Evolutionary conservation across 2,113 vertebrate genomes (phyloP), one percentile per base, ranked within the genome.

Genomic region (Alethe diademata): DNA sequence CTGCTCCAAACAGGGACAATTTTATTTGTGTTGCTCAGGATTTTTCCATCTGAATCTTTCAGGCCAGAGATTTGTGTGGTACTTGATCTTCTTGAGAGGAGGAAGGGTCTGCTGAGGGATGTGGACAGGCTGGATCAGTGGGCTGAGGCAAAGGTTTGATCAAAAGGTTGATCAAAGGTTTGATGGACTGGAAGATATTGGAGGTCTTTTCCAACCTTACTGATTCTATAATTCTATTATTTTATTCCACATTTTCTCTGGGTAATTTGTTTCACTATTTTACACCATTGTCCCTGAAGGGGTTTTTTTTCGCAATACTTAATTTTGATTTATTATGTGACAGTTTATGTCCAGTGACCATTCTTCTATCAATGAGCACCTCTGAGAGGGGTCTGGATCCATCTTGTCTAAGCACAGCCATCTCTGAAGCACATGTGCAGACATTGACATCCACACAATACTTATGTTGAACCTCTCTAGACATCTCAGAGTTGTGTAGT

Each of bases 71-170:
- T 86, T 31, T 56, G 15, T 6, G 16, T 42, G 24, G 24, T 9
- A 29, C 4, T 31, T 56, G 48, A 35, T 64, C 20, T 56, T 3
- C 20, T 64, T n/a, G 50, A 56, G 35, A 29, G 17, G 12, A 42
- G 35, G 18, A 71, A 26, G 48, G 14, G 35, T 56, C 48, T 56
- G 35, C 25, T 42, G 31, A 42, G 17, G 35, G 13, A 26, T 48
- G 48, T 48, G 25, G 8, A 18, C 42, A 54, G 28, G 47, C 12
- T 70, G 47, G 2, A 53, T 38, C 0, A 0, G 19, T 35, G 40
- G 28, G 3, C n/a, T 54, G 48, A 40, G 24, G n/a, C 20, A 23
- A 47, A 47, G 20, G 20, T 47, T 47, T 47, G 20, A 57, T 22
- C 45, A 47, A 47, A 47, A 47, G 5, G 20, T 50, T 50, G 13